Percentiles rank a stretch among this genome's conserved stretches.
Conservation (phyloP, 2,113 vertebrate genomes). For the Mugil cephalus region DNA sequence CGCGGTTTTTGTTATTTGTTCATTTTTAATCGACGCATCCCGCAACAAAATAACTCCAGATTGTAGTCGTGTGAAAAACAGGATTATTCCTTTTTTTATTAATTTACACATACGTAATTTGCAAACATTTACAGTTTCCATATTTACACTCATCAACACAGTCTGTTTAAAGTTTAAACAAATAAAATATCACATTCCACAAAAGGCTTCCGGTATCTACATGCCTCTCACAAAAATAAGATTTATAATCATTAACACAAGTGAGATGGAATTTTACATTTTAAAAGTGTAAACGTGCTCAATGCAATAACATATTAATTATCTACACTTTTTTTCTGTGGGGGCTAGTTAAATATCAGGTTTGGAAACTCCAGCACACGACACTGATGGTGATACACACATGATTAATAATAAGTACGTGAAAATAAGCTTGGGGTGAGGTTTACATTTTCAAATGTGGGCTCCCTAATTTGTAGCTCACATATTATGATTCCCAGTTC, state of each 20-base stretch:
- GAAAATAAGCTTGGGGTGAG: background rate
- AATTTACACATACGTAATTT: constrained; percentile 31
- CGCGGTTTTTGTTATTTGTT: background rate
- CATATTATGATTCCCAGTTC: no score
- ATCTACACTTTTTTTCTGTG: constrained; percentile 25
- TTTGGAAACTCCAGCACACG: no score
- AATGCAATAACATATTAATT: constrained; percentile 16
- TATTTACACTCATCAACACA: constrained; percentile 60
- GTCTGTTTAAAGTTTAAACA: background rate
- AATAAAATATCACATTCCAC: constrained; percentile 3
- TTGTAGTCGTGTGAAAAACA: constrained; percentile 12
- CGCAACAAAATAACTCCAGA: constrained; percentile 13
- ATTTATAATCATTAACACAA: background rate
- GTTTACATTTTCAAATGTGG: background rate
- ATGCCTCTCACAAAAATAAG: constrained; percentile 10
- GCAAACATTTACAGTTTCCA: constrained; percentile 39
- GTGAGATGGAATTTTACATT: background rate
- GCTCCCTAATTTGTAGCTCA: background rate
- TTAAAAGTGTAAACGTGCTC: constrained; percentile 46
- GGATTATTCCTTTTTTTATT: constrained; percentile 50
- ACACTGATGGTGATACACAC: no score
- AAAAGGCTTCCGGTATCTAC: constrained; percentile 34
- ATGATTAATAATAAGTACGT: background rate
- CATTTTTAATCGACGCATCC: background rate
- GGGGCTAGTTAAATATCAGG: no score